phyloP scores from a whole-genome alignment of 2,113 vertebrate species.

The Casuarius casuarius region DNA sequence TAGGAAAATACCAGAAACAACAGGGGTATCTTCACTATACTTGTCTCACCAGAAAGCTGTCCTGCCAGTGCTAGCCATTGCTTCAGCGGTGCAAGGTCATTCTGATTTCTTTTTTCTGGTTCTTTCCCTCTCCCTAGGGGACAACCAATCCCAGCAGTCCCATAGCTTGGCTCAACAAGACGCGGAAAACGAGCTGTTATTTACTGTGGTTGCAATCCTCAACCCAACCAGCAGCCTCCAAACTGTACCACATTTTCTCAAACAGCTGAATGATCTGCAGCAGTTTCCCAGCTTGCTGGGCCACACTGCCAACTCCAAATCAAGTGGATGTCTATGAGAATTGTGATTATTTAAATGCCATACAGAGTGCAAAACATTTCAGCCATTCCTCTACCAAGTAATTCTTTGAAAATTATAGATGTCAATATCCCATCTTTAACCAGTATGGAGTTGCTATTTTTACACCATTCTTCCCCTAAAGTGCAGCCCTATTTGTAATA shows the following conservation, averaged over 20 bases:
- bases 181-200: constrained; percentile 63
- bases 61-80: background rate
- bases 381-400: constrained; percentile 10
- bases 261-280: background rate
- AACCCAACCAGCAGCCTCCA: background rate
- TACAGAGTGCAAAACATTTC: background rate
- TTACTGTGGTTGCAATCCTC: constrained; percentile 32
- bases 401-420: constrained; percentile 65
- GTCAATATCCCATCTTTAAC: constrained; percentile 54
- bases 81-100: constrained; percentile 53
- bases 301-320: background rate
- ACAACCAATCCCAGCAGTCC: constrained; percentile 48
- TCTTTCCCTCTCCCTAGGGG: constrained; percentile 48
- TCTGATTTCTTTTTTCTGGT: constrained; percentile 51
- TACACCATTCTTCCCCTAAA: constrained; percentile 32
- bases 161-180: constrained; percentile 45
- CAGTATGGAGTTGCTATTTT: constrained; percentile 45
- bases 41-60: constrained; percentile 12
- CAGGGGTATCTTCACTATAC: background rate
- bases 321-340: background rate
- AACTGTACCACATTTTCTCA: background rate
- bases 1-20: background rate
- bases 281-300: background rate
- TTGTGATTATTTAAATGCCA: constrained; percentile 56
- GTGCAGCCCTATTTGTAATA: constrained; percentile 70